Base-by-base conservation (phyloP, 2,888 invertebrate genomes). In the Sinelater perroti region DNA sequence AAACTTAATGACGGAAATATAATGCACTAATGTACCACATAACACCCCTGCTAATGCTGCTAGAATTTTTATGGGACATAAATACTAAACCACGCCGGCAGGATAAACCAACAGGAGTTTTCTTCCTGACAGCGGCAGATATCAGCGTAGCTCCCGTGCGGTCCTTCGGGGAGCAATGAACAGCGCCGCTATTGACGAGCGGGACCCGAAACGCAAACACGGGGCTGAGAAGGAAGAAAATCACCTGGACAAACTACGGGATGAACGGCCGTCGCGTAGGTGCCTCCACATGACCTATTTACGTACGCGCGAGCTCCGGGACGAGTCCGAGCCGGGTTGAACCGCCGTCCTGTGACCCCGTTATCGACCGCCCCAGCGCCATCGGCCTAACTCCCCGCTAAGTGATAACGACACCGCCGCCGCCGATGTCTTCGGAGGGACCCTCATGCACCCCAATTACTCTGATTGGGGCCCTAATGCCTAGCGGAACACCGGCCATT, bases 331-430 rank as follows among this genome's bases (percentile, higher is more conserved):
- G 47, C 53, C 58, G 35, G 31, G 44, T 52, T 47, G 26, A 52
- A 52, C 40, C 40, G 28, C 42, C 53, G 54, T 56, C 61, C 67
- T 67, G 66, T 67, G 69, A 69, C 69, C 69, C 66, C 62, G 58
- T 64, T 69, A 69, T 69, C 67, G 69, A 69, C n/a, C n/a, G n/a
- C n/a, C n/a, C n/a, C n/a, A n/a, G n/a, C n/a, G n/a, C n/a, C n/a
- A n/a, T n/a, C n/a, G n/a, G n/a, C n/a, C n/a, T n/a, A n/a, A n/a
- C n/a, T n/a, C 51, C 44, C 61, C 55, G 59, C 56, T 63, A 60
- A 63, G 55, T 63, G 61, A 60, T 61, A 63, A 63, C 60, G 58
- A 56, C 62, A 60, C 57, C 45, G 53, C 53, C 53, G 52, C 53
- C 42, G 38, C 52, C 20, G 57, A 45, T 31, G 52, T 40, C 46